These are phyloP conservation scores for Lethocerus indicus DNA, from an alignment of 1,140 invertebrate species.

Conservation along the genomic window DNA sequence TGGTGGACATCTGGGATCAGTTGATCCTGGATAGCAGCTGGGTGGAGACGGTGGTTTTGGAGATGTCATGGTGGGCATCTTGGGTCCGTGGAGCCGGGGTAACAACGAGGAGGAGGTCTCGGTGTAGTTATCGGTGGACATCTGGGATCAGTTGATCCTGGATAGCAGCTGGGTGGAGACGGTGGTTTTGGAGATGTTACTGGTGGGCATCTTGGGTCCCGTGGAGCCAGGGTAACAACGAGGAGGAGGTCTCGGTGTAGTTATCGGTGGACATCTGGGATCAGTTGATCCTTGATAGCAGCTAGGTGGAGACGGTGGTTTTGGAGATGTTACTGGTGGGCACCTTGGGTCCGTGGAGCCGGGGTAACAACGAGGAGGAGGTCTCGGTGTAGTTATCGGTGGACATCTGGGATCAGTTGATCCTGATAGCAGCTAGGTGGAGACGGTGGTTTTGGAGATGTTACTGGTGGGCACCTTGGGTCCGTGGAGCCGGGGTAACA, in stretches of 20 bases:
- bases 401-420: too few relatives aligned
- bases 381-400: too few relatives aligned
- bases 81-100: slow-evolving; percentile 21
- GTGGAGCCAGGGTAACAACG: slow-evolving; percentile 21
- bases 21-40: slow-evolving; percentile 25
- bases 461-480: too few relatives aligned
- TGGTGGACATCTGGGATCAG: slow-evolving; percentile 26
- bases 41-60: slow-evolving; percentile 14
- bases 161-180: slow-evolving; percentile 7
- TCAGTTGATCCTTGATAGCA: too few relatives aligned
- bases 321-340: slow-evolving; percentile 20
- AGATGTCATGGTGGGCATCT: slow-evolving; percentile 17
- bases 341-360: slow-evolving; percentile 23
- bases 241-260: slow-evolving; percentile 17
- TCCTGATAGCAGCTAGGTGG: too few relatives aligned
- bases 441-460: too few relatives aligned
- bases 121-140: slow-evolving; percentile 19
- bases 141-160: slow-evolving; percentile 21
- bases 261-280: too few relatives aligned
- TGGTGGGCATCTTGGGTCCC: slow-evolving; percentile 20
- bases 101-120: slow-evolving; percentile 16
- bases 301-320: too few relatives aligned
- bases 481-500: too few relatives aligned
- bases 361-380: slow-evolving; percentile 16
- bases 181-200: slow-evolving; percentile 4